phyloP scores from a whole-genome alignment of 30 jellyfish, hydroid and myxozoan species.

The Aurelia sp. region DNA sequence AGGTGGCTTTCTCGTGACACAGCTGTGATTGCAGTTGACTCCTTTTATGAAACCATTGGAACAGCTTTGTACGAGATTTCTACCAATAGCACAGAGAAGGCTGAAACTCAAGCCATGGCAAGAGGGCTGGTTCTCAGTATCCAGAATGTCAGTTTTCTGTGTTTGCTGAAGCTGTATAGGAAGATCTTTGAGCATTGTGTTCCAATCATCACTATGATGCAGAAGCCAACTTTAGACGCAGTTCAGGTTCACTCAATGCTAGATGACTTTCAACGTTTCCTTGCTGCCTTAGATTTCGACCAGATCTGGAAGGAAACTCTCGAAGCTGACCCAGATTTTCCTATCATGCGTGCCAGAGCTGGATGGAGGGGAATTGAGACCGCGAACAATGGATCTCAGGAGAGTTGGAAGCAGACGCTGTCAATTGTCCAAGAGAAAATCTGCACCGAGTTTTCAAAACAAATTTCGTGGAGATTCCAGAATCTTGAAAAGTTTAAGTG shows the following conservation, averaged over 20 bases:
- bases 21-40: slow-evolving; percentile 37
- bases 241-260: slow-evolving; percentile 6
- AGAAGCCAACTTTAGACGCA: slow-evolving; percentile 34
- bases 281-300: background rate
- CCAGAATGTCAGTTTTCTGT: background rate
- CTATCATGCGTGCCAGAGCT: slow-evolving; percentile 11
- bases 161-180: slow-evolving; percentile 16
- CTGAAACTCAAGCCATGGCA: slow-evolving; percentile 42
- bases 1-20: slow-evolving; percentile 49
- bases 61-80: slow-evolving; percentile 33
- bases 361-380: slow-evolving; percentile 29
- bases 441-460: slow-evolving; percentile 1
- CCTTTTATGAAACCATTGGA: slow-evolving; percentile 49
- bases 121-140: slow-evolving; percentile 24
- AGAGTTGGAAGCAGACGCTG: background rate
- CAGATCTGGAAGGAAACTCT: slow-evolving; percentile 34
- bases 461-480: slow-evolving; percentile 9
- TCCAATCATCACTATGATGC: slow-evolving; percentile 19
- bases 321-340: slow-evolving; percentile 4
- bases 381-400: slow-evolving; percentile 1
- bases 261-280: slow-evolving; percentile 1
- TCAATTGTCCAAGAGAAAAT: background rate
- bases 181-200: slow-evolving; percentile 4
- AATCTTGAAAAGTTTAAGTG: slow-evolving; percentile 12
- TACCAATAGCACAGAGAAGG: slow-evolving; percentile 15